These are phyloP conservation scores for Spilosoma lubricipeda DNA, from an alignment of 2,888 invertebrate genomes.

Conservation along the genomic window DNA sequence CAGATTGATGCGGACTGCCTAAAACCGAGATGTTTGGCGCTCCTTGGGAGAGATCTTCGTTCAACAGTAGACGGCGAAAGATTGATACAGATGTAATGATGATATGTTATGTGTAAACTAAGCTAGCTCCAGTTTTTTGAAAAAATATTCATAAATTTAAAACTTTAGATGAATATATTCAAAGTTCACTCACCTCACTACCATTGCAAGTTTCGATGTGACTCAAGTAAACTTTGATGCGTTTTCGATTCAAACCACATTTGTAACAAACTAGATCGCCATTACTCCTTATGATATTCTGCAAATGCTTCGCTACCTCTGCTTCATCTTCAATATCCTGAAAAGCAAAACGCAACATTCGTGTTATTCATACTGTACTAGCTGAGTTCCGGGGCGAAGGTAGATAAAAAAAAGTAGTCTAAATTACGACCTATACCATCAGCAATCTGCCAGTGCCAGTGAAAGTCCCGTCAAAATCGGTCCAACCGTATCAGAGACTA, in stretches of 20 bases:
- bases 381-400: too few relatives aligned
- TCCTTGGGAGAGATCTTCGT: too few relatives aligned
- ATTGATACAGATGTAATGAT: too few relatives aligned
- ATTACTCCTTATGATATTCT: slow-evolving; percentile 36
- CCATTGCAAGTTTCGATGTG: slow-evolving; percentile 57
- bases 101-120: background rate
- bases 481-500: too few relatives aligned
- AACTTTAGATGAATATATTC: background rate
- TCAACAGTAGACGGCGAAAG: too few relatives aligned
- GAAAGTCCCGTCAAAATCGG: too few relatives aligned
- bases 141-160: background rate
- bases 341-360: slow-evolving; percentile 26
- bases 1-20: too few relatives aligned
- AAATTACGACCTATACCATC: too few relatives aligned
- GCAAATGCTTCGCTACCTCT: slow-evolving; percentile 50
- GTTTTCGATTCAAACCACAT: slow-evolving; percentile 57
- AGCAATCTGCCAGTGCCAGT: too few relatives aligned
- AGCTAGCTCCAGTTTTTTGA: background rate
- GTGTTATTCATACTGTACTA: background rate
- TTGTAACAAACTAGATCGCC: slow-evolving; percentile 54
- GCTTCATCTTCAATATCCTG: slow-evolving; percentile 53
- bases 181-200: slow-evolving; percentile 30
- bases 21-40: too few relatives aligned
- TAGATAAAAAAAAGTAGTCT: too few relatives aligned
- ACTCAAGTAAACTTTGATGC: slow-evolving; percentile 52